These are phyloP conservation scores for Noctua comes DNA, from an alignment of 2,888 invertebrate species.

Conservation along the genomic window DNA sequence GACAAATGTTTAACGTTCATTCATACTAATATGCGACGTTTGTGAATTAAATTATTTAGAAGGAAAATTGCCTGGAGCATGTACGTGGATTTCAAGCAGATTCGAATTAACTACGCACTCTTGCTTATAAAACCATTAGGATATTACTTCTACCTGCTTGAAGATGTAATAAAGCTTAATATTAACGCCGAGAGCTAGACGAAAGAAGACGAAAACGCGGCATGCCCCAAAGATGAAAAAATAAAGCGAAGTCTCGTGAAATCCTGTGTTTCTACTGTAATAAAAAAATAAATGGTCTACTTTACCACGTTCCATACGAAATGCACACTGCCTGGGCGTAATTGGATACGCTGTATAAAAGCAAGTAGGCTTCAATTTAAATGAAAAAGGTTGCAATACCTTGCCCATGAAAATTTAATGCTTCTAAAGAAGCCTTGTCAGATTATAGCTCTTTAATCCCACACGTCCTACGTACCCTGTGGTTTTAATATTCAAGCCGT, in stretches of 20 bases:
- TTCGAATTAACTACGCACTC: slow-evolving; percentile 31
- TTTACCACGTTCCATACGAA: slow-evolving; percentile 48
- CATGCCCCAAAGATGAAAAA: slow-evolving; percentile 56
- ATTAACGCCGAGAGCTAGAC: slow-evolving; percentile 53
- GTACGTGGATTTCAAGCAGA: slow-evolving; percentile 21
- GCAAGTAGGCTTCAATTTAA: slow-evolving; percentile 78
- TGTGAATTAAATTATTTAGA: slow-evolving; percentile 12
- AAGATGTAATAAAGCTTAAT: slow-evolving; percentile 58
- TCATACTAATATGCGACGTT: slow-evolving; percentile 28
- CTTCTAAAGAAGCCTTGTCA: slow-evolving; percentile 82
- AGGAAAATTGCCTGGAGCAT: slow-evolving; percentile 8
- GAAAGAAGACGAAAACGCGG: slow-evolving; percentile 43
- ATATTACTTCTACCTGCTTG: slow-evolving; percentile 52
- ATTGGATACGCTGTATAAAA: slow-evolving; percentile 73
- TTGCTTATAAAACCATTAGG: slow-evolving; percentile 44
- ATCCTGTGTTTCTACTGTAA: slow-evolving; percentile 44
- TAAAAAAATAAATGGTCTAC: slow-evolving; percentile 56
- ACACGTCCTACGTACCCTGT: slow-evolving; percentile 65
- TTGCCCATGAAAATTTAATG: slow-evolving; percentile 79
- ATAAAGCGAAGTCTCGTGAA: slow-evolving; percentile 47
- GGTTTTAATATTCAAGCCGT: slow-evolving; percentile 71
- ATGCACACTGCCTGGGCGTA: slow-evolving; percentile 59
- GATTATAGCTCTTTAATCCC: slow-evolving; percentile 79
- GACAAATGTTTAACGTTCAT: slow-evolving; percentile 43
- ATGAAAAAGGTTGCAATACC: slow-evolving; percentile 74